Base-by-base conservation (phyloP, 2,888 invertebrate genomes). In the Chydorus sphaericus region DNA sequence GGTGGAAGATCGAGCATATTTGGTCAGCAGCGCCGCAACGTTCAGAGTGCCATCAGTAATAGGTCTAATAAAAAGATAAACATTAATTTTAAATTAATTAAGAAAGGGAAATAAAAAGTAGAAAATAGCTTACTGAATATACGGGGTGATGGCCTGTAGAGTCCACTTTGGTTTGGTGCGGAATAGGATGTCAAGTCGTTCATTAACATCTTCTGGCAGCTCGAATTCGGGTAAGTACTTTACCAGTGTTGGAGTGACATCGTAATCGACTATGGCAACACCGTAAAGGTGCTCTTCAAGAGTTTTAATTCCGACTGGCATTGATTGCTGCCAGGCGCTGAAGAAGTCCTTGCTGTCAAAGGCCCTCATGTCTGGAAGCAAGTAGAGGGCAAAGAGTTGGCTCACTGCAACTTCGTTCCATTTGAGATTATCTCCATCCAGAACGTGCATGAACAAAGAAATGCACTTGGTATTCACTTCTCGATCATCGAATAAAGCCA, bases 141-240 rank as follows among this genome's bases (percentile, higher is more conserved):
- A 94, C 0, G 93, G 92, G 31, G 83, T 77, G 65, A 93, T 91
- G 71, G 93, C 85, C n/a, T 82, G 80, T 14, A 86, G 76, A 1
- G 83, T 84, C 94, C 94, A 93, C 65, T 85, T 88, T 4, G 79
- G 70, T 68, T 85, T 86, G 0, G 79, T 77, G 67, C 81, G 79
- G 66, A 93, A 93, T 6, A 93, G 71, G 20, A 77, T 70, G 60
- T 77, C 77, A 65, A 93, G 82, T 61, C 92, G 76, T 60, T 85
- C 84, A 33, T 75, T 75, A 16, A 88, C 77, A 64, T 82, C 82
- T 62, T 85, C 83, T 0, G 92, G 83, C 39, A 93, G 71, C 63
- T 81, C 78, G 28, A 74, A 75, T 63, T 86, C 87, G 5, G 82
- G 76, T 66, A 86, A 84, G n/a, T 83, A 81, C 69, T 82, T 79